phyloP scores from a whole-genome alignment of 2,113 vertebrate genomes.

The Salminus brasiliensis region DNA sequence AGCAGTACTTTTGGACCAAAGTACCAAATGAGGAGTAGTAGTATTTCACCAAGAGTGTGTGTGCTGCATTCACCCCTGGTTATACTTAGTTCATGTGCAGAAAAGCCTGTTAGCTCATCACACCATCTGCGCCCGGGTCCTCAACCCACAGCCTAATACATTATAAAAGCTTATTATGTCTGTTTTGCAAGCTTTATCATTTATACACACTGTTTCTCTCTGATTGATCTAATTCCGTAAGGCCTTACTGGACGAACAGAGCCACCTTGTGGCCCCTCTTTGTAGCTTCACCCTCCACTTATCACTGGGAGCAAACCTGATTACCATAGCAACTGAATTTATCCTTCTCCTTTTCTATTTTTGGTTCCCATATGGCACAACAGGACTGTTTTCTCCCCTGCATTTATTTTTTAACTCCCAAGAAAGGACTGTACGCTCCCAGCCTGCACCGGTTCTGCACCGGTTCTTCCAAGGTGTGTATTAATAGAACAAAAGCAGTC shows the following conservation, averaged over 20 bases:
- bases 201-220: no score
- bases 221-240: background rate
- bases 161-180: no score
- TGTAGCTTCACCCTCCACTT: slow-evolving; percentile 4
- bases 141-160: no score
- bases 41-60: no score
- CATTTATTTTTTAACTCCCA: background rate
- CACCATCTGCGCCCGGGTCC: no score
- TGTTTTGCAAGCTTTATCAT: no score
- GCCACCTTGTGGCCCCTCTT: slow-evolving; percentile 60
- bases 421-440: background rate
- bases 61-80: no score
- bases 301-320: slow-evolving; percentile 27
- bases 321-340: slow-evolving; percentile 56
- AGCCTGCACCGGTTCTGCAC: background rate
- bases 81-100: no score
- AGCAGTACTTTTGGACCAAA: no score
- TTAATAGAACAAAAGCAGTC: background rate
- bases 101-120: no score
- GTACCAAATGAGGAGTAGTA: no score
- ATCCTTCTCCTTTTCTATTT: slow-evolving; percentile 38
- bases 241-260: slow-evolving; percentile 52
- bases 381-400: background rate
- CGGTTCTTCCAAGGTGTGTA: background rate
- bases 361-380: background rate